Evolutionary conservation across 2,888 invertebrate species (phyloP).

Genomic region (Nudaria mundana): DNA sequence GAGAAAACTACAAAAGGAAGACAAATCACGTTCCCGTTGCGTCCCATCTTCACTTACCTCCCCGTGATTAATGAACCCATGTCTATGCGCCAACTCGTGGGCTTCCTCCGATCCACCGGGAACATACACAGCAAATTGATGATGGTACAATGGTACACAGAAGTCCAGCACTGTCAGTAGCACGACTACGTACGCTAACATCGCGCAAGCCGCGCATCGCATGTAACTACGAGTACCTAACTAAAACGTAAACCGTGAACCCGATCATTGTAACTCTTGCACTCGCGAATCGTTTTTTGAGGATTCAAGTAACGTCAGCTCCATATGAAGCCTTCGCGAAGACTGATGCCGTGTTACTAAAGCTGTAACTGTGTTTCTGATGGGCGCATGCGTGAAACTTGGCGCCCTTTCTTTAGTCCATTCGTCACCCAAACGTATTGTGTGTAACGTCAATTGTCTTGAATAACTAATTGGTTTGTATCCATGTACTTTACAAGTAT

Average conservation of each 20-base stretch:
- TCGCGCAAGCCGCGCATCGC: slow-evolving; percentile 70
- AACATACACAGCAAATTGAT: slow-evolving; percentile 52
- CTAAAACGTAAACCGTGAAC: slow-evolving; percentile 24
- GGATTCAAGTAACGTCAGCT: slow-evolving; percentile 39
- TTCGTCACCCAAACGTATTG: slow-evolving; percentile 60
- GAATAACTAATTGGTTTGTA: slow-evolving; percentile 64
- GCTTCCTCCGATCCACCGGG: slow-evolving; percentile 58
- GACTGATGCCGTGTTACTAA: slow-evolving; percentile 63
- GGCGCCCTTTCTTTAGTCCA: slow-evolving; percentile 76
- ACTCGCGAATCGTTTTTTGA: slow-evolving; percentile 34
- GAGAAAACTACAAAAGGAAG: slow-evolving; percentile 24
- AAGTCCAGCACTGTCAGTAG: slow-evolving; percentile 68
- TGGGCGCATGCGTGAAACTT: slow-evolving; percentile 63
- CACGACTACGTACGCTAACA: slow-evolving; percentile 66
- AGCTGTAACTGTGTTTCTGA: slow-evolving; percentile 36
- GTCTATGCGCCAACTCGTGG: slow-evolving; percentile 67
- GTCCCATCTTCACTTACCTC: slow-evolving; percentile 56
- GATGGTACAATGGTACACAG: slow-evolving; percentile 72
- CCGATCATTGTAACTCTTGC: slow-evolving; percentile 40
- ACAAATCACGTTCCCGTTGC: slow-evolving; percentile 25
- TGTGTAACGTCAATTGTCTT: slow-evolving; percentile 72
- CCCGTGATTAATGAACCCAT: slow-evolving; percentile 74
- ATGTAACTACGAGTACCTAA: slow-evolving; percentile 59
- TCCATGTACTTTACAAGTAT: slow-evolving; percentile 17
- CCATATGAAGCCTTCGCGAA: slow-evolving; percentile 43